Evolutionary conservation across 1,140 invertebrate species (phyloP).

Genomic region (Melanaphis sacchari): DNA sequence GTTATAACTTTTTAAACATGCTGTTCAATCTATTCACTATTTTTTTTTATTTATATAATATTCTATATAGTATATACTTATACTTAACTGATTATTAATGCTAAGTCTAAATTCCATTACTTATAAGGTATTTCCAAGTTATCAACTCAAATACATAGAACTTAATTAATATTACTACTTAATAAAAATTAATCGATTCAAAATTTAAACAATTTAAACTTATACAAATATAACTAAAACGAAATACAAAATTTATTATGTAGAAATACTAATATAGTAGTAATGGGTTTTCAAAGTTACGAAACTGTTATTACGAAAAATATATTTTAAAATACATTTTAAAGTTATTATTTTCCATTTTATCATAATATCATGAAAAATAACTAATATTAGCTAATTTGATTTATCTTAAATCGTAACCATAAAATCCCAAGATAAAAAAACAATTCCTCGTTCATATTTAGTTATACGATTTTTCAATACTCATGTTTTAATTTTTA

Average conservation of each 20-base stretch:
- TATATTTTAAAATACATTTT: not conserved
- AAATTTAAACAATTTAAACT: not conserved
- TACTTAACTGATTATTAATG: not conserved
- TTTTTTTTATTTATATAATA: not conserved
- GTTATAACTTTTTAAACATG: not conserved
- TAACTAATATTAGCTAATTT: not conserved
- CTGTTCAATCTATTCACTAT: not conserved
- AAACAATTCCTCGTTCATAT: not conserved
- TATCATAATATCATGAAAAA: not conserved
- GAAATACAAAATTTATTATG: not conserved
- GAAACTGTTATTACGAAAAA: not conserved
- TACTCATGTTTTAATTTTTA: not conserved
- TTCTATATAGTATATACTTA: not conserved
- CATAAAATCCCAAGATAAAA: not conserved
- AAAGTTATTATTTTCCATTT: not conserved
- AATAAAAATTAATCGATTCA: not conserved
- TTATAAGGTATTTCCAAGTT: no score
- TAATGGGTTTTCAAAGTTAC: not conserved
- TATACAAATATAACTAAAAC: not conserved
- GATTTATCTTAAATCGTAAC: not conserved
- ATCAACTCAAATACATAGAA: no score
- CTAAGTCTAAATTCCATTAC: no score
- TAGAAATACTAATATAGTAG: not conserved
- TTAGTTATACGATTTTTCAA: not conserved
- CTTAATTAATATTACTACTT: no score